A percentile compares a stretch with the other conserved stretches of the same genome.
Conservation (phyloP, 2,113 vertebrate species). For the Dicrurus megarhynchus region DNA sequence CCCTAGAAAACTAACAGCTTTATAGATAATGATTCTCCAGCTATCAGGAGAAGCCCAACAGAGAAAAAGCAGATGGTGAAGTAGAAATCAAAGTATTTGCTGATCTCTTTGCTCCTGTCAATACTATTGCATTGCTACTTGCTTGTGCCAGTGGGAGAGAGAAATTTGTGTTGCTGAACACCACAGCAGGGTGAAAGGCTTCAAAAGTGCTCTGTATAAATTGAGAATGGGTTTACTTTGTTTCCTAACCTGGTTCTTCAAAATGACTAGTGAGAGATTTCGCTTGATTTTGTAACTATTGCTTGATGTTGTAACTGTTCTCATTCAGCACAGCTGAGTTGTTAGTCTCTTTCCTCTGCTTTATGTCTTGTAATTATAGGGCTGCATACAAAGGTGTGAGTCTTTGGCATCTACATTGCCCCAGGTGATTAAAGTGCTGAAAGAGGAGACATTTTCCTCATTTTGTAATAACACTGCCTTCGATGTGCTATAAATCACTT, state of each 20-base stretch:
- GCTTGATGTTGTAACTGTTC: not conserved
- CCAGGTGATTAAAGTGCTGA: not conserved
- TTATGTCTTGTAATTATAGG: not conserved
- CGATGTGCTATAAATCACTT: not conserved
- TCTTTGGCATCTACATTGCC: not conserved
- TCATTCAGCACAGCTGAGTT: not conserved
- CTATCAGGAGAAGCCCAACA: not conserved
- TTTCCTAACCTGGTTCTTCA: not conserved
- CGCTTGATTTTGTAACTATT: not conserved
- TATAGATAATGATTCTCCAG: not conserved
- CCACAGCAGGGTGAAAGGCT: not conserved
- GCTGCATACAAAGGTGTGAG: not conserved
- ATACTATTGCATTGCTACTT: not conserved
- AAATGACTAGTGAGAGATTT: not conserved
- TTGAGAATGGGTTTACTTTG: not conserved
- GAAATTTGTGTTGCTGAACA: not conserved
- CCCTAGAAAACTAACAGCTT: not conserved
- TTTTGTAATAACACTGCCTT: conserved; percentile 2
- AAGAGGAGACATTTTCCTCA: not conserved
- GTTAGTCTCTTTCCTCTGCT: not conserved
- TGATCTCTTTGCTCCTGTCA: not conserved
- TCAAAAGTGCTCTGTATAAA: not conserved
- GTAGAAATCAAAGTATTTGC: not conserved
- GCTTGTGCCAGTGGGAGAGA: not conserved
- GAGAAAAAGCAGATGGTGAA: not conserved